These are phyloP conservation scores for Ladona fulva DNA, from an alignment of 1,140 invertebrate genomes.

Conservation along the genomic window DNA sequence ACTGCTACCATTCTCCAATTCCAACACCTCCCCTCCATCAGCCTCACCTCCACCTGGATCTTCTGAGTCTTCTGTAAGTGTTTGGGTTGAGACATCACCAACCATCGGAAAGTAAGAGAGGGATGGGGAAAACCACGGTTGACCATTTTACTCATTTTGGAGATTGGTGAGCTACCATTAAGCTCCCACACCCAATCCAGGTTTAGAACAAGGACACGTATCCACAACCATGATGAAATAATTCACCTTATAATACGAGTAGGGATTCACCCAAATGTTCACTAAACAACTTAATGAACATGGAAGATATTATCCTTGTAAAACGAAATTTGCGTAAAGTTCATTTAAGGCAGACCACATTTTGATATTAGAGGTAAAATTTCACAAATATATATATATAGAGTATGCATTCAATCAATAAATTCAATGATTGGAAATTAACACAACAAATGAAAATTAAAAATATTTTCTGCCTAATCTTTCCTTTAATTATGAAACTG, in stretches of 20 bases:
- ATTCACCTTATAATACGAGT: background rate
- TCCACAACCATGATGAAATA: background rate
- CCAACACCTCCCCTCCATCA: background rate
- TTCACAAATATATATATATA: too few species aligned
- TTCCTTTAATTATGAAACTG: too few species aligned
- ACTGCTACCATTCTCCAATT: constrained; percentile 18
- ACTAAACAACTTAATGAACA: too few species aligned
- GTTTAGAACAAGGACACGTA: background rate
- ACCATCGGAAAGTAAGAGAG: constrained; percentile 8
- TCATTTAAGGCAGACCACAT: too few species aligned
- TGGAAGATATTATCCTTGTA: too few species aligned
- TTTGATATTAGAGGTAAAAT: too few species aligned
- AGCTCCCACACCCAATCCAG: background rate
- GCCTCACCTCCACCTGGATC: constrained; percentile 33
- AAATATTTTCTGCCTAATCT: too few species aligned
- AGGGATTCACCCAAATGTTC: too few species aligned
- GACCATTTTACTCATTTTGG: background rate
- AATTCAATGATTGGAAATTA: too few species aligned
- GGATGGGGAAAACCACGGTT: constrained; percentile 11
- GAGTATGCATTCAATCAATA: too few species aligned
- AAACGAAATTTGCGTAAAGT: too few species aligned
- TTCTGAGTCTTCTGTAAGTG: constrained; percentile 32
- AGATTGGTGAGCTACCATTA: background rate
- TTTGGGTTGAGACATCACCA: constrained; percentile 17
- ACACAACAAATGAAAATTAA: too few species aligned